A percentile compares a stretch with the other conserved stretches of the same genome.
phyloP scores from a whole-genome alignment of 2,113 vertebrate genomes.

The Pteropus alecto region DNA sequence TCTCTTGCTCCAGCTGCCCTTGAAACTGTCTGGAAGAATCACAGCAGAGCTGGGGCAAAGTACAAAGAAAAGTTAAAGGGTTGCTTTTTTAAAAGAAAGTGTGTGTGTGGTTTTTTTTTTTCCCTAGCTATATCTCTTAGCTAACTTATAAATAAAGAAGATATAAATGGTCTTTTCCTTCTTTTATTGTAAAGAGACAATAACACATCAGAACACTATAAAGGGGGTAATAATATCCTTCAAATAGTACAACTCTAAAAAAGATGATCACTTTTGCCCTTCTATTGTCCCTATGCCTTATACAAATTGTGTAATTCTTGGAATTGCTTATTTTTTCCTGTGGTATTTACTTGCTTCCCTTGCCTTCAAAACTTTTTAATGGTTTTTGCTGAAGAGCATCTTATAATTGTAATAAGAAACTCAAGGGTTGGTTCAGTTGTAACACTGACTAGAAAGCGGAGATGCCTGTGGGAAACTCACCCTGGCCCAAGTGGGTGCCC shows the following conservation, averaged over 20 bases:
- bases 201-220: neutral
- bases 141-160: neutral
- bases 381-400: neutral
- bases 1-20: neutral
- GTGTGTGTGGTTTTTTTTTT: neutral
- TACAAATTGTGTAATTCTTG: neutral
- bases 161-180: neutral
- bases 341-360: neutral
- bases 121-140: neutral
- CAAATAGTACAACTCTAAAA: neutral
- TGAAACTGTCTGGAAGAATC: neutral
- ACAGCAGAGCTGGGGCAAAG: neutral
- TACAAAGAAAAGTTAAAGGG: neutral
- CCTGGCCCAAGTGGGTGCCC: neutral
- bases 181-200: neutral
- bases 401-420: neutral
- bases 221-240: rapidly evolving
- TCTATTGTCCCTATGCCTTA: neutral
- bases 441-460: neutral
- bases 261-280: neutral
- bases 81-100: neutral
- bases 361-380: neutral
- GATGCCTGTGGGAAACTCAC: neutral
- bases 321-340: neutral
- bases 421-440: neutral